These are phyloP conservation scores for Acromyrmex echinatior DNA, from an alignment of 1,140 invertebrate species.

Conservation along the genomic window DNA sequence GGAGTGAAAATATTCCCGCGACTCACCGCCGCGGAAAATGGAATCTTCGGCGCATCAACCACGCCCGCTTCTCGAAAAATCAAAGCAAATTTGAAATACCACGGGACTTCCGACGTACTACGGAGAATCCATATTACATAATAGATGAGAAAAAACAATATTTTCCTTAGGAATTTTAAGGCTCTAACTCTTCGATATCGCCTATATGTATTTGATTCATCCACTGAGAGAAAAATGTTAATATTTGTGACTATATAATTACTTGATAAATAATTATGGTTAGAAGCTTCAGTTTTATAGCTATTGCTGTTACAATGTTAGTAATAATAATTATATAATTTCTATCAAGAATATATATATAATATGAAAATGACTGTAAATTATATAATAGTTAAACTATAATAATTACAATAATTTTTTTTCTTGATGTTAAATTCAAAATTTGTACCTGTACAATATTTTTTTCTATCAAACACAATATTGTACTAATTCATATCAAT, in stretches of 20 bases:
- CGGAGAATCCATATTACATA: neutral
- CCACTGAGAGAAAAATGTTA: neutral
- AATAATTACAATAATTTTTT: too few relatives aligned
- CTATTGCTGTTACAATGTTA: too few relatives aligned
- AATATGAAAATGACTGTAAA: too few relatives aligned
- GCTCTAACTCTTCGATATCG: neutral
- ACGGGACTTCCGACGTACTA: neutral
- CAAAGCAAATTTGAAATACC: slow-evolving; percentile 36
- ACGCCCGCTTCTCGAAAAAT: slow-evolving; percentile 56
- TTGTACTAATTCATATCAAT: neutral
- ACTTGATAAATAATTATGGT: too few relatives aligned
- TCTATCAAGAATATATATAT: too few relatives aligned
- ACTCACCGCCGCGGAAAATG: slow-evolving; percentile 72
- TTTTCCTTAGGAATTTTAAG: neutral
- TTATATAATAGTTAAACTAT: too few relatives aligned
- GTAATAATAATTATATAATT: too few relatives aligned
- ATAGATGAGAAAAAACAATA: slow-evolving; percentile 8
- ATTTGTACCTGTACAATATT: neutral
- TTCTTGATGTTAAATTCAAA: neutral
- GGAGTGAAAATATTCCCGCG: slow-evolving; percentile 62
- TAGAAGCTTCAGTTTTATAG: too few relatives aligned
- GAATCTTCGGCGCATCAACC: slow-evolving; percentile 73
- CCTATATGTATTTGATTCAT: neutral
- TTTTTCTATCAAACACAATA: too few relatives aligned
- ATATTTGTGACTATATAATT: too few relatives aligned